phyloP scores from a whole-genome alignment of 2,113 vertebrate genomes.

The Kryptolebias marmoratus region DNA sequence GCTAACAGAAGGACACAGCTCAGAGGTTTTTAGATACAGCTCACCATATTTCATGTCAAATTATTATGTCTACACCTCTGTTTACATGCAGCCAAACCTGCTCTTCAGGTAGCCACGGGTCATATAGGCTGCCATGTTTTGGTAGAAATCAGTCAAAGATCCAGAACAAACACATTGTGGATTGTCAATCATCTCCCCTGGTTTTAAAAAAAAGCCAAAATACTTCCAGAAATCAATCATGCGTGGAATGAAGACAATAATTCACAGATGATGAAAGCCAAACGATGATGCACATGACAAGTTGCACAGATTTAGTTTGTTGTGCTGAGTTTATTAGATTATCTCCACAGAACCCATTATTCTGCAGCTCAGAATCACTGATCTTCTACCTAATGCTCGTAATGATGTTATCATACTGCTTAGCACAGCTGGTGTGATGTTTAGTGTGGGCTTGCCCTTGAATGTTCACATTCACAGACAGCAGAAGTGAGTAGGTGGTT shows the following conservation, averaged over 20 bases:
- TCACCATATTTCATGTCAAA: neutral
- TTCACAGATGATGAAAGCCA: slow-evolving; percentile 7
- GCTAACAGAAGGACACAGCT: neutral
- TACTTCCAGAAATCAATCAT: slow-evolving; percentile 2
- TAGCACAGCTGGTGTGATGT: slow-evolving; percentile 51
- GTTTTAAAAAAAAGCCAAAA: slow-evolving; percentile 3
- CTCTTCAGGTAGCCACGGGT: slow-evolving; percentile 1
- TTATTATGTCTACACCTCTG: neutral
- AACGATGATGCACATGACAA: neutral
- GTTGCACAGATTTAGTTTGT: slow-evolving; percentile 4
- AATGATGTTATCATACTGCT: slow-evolving; percentile 27
- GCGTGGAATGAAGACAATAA: neutral
- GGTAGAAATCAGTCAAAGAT: neutral
- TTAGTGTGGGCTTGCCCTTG: slow-evolving; percentile 43
- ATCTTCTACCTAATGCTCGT: slow-evolving; percentile 33
- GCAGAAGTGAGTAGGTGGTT: slow-evolving; percentile 49
- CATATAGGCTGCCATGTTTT: neutral
- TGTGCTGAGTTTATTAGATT: slow-evolving; percentile 20
- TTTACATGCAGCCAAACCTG: neutral
- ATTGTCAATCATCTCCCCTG: neutral
- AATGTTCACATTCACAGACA: slow-evolving; percentile 37
- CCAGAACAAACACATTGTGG: slow-evolving; percentile 4
- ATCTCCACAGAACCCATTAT: slow-evolving; percentile 19
- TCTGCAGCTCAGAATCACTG: slow-evolving; percentile 20
- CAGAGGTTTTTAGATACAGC: neutral